These are phyloP conservation scores for Apomyelois bistriatella DNA, from an alignment of 2,888 invertebrate species.

Conservation along the genomic window DNA sequence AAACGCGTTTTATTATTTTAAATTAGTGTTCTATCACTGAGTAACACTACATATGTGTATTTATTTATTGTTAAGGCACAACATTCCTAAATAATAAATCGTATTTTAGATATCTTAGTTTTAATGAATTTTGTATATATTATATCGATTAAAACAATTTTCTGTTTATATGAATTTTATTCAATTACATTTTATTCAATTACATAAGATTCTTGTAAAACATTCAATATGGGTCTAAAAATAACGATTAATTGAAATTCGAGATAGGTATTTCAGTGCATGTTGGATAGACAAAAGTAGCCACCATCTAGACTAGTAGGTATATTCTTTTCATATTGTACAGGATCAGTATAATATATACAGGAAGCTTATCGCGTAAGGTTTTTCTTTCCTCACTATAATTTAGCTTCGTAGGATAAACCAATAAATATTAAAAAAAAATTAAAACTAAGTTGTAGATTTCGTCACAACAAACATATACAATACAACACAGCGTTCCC, in stretches of 20 bases:
- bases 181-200: conserved; percentile 40
- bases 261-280: conserved; percentile 33
- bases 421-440: no score
- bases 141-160: conserved; percentile 55
- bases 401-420: no score
- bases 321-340: not conserved
- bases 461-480: not conserved
- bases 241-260: conserved; percentile 51
- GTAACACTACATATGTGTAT: not conserved
- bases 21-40: no score
- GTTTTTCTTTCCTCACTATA: not conserved
- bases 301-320: conserved; percentile 6
- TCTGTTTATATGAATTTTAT: conserved; percentile 37
- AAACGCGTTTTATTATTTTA: no score
- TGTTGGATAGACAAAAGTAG: not conserved
- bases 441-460: not conserved
- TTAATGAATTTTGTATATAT: conserved; percentile 30
- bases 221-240: conserved; percentile 46
- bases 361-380: not conserved
- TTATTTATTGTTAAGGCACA: conserved; percentile 14
- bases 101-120: conserved; percentile 11
- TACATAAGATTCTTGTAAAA: conserved; percentile 37
- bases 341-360: not conserved
- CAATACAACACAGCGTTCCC: not conserved
- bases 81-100: conserved; percentile 11